Conservation (phyloP, 2,113 vertebrate species). For the Cheirogaleus medius region DNA sequence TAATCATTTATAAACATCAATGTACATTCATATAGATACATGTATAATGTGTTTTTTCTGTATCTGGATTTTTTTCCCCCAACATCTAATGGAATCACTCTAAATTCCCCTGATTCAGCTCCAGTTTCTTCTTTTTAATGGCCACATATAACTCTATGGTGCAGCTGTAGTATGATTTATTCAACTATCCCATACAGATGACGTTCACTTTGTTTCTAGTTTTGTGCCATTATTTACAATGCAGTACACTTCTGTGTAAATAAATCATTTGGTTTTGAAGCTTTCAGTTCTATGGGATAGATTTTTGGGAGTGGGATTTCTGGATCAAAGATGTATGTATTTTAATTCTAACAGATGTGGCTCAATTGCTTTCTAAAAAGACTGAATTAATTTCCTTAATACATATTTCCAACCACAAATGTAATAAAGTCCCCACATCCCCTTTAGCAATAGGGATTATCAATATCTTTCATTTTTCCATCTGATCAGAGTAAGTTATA, state of each 20-base stretch:
- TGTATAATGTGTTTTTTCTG: background rate
- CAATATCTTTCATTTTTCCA: background rate
- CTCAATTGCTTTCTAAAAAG: background rate
- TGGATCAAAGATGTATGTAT: background rate
- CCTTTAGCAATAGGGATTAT: background rate
- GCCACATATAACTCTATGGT: background rate
- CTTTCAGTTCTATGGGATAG: background rate
- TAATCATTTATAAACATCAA: background rate
- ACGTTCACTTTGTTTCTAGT: background rate
- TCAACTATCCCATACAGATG: background rate
- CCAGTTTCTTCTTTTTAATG: background rate
- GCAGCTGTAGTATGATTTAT: background rate
- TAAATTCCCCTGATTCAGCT: background rate
- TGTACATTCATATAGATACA: background rate
- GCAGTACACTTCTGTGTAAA: background rate
- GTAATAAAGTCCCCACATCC: background rate
- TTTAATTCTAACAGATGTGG: conserved; percentile 8
- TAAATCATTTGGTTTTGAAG: background rate
- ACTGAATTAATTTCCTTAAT: background rate
- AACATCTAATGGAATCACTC: background rate
- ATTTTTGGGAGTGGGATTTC: background rate
- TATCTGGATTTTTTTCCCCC: background rate
- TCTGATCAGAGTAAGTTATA: background rate
- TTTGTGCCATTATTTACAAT: background rate
- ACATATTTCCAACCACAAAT: conserved; percentile 29